Percentiles rank a stretch among this genome's conserved stretches.
These are phyloP conservation scores for Sturmia bella DNA, from an alignment of 2,888 invertebrate species.

Conservation along the genomic window DNA sequence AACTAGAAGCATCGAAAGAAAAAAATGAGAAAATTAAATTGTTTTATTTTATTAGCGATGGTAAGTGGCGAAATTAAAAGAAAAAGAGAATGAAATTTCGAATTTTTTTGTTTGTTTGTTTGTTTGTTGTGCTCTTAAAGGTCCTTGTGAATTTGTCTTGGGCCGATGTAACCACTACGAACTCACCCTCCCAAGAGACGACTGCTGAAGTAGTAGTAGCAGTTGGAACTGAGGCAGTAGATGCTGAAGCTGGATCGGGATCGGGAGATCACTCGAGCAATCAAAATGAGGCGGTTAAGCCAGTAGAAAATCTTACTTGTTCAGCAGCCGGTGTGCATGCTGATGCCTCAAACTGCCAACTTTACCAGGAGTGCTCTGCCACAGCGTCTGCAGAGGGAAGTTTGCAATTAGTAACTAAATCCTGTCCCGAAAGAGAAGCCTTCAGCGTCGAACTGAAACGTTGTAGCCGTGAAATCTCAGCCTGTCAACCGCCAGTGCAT, in stretches of 20 bases:
- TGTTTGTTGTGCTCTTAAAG: not conserved
- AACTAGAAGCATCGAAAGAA: conserved; percentile 34
- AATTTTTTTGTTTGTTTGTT: no score
- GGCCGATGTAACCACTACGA: not conserved
- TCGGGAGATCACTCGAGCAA: no score
- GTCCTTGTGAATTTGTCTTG: conserved; percentile 30
- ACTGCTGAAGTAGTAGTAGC: not conserved
- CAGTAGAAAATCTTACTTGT: conserved; percentile 63
- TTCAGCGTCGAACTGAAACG: conserved; percentile 72
- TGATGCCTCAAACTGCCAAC: conserved; percentile 72
- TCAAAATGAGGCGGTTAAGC: not conserved
- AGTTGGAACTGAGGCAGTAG: not conserved
- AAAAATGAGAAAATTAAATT: conserved; percentile 10
- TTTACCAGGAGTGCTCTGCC: conserved; percentile 73
- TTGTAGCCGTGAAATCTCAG: conserved; percentile 74
- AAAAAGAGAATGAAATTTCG: not conserved
- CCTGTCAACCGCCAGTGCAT: conserved; percentile 71
- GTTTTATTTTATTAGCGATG: conserved; percentile 44
- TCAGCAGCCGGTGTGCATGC: conserved; percentile 69
- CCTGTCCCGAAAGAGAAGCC: conserved; percentile 71
- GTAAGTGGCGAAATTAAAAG: conserved; percentile 23
- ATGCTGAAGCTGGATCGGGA: no score
- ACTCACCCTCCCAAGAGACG: not conserved
- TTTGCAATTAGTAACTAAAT: conserved; percentile 36
- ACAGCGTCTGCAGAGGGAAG: conserved; percentile 57